Evolutionary conservation across 2,888 invertebrate species (phyloP).

Genomic region (Lobophora halterata): DNA sequence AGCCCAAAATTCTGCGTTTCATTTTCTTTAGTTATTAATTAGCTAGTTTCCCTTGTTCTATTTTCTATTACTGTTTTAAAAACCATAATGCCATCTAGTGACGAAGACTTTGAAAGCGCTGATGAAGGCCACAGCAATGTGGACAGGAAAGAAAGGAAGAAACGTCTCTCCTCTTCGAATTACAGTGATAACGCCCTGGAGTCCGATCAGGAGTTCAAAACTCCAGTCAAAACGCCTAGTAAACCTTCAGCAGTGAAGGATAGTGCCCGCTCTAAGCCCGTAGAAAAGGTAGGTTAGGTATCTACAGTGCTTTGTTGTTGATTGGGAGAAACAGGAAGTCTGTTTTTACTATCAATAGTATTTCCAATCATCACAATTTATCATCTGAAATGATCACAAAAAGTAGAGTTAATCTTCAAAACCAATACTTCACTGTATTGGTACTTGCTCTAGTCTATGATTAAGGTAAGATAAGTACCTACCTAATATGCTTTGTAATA

Average conservation of each 20-base stretch:
- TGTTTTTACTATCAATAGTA: too few species aligned
- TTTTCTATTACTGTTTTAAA: too few species aligned
- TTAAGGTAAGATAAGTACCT: too few species aligned
- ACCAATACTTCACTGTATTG: too few species aligned
- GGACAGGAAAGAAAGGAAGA: slow-evolving; percentile 60
- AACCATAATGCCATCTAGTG: slow-evolving; percentile 85
- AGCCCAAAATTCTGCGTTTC: slow-evolving; percentile 9
- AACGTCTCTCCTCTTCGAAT: slow-evolving; percentile 64
- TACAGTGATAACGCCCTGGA: slow-evolving; percentile 62
- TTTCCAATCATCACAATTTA: too few species aligned
- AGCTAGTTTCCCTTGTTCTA: too few species aligned
- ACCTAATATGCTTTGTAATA: too few species aligned
- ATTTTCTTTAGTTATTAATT: too few species aligned
- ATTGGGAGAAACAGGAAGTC: too few species aligned
- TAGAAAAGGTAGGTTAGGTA: slow-evolving; percentile 28
- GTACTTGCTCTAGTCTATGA: too few species aligned
- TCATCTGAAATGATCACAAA: too few species aligned
- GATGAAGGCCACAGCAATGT: slow-evolving; percentile 82
- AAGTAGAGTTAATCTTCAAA: too few species aligned
- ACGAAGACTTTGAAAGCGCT: slow-evolving; percentile 89
- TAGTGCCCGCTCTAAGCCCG: slow-evolving; percentile 22
- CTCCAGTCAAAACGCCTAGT: slow-evolving; percentile 19
- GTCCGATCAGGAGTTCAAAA: slow-evolving; percentile 42
- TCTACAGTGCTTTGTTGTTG: not conserved
- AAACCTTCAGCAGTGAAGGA: slow-evolving; percentile 4